Base-by-base conservation (phyloP, 2,113 vertebrate genomes). In the Epinephelus fuscoguttatus region DNA sequence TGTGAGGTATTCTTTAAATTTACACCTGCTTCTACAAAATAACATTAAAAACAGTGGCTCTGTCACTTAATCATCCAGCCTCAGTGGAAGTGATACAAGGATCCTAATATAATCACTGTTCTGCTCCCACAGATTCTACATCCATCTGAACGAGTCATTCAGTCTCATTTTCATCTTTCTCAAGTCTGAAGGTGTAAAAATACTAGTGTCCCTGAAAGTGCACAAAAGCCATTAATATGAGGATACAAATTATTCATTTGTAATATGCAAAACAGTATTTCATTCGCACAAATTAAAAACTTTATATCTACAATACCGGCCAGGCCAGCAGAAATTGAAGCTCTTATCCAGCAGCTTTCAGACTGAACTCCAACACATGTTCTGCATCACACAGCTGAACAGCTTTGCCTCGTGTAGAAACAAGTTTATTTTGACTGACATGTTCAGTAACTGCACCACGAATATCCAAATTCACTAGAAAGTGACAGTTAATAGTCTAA, bases 71-170 rank as follows among this genome's bases (percentile, higher is more conserved):
- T 85, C 53, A 53, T 17, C 45, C 52, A 61, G 52, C 60, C 61
- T 60, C 53, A 33, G 21, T 49, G 47, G 55, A 68, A 30, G 45
- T 61, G 60, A 59, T 18, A 68, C 23, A 45, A 33, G 55, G 60
- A 70, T 67, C 12, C 13, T 81, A 45, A 61, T 60, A 53, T 66
- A 50, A 66, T 72, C 77, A 69, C 11, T 76, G 18, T 40, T 85
- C 45, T 50, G 25, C 37, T 71, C 21, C 17, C 14, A 37, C 27
- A 53, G 30, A 23, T 9, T 9, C 21, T 27, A 3, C 69, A 78
- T 30, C 25, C 17, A 15, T 61, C 21, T 53, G 6, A 53, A 53
- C 23, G 23, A 70, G 42, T 21, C 10, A 60, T 79, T 71, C 15
- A 50, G 37, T 71, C 52, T 70, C 6, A 45, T 64, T 75, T 80